Percentiles rank a stretch among this genome's conserved stretches.
Conservation (phyloP, 2,888 invertebrate species). For the Andrena trimmerana region DNA sequence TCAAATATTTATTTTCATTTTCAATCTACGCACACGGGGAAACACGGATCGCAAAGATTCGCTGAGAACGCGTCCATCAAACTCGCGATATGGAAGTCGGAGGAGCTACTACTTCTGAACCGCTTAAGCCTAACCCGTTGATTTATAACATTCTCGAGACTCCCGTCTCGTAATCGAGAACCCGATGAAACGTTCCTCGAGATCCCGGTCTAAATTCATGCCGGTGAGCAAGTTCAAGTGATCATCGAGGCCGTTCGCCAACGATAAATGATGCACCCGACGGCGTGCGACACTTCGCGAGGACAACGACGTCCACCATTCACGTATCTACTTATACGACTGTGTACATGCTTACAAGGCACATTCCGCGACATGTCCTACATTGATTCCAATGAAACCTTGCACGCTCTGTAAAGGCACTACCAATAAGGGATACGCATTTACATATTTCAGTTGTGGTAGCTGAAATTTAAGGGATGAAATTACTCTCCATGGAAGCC, state of each 20-base stretch:
- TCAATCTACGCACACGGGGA: neutral
- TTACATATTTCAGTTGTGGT: no score
- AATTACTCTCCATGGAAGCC: no score
- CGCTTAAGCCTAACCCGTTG: neutral
- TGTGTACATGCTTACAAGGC: no score
- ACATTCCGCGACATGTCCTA: no score
- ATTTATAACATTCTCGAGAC: neutral
- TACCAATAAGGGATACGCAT: no score
- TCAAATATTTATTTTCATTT: no score
- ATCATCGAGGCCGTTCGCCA: slow-evolving; percentile 25
- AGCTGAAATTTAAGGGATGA: no score
- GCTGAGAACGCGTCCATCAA: neutral
- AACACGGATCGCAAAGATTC: neutral
- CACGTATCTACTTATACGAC: slow-evolving; percentile 15
- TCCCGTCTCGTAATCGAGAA: neutral
- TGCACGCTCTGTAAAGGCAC: no score
- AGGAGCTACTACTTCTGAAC: neutral
- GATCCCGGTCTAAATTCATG: slow-evolving; percentile 1
- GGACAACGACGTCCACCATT: neutral
- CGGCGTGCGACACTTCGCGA: slow-evolving; percentile 5
- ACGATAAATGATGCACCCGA: slow-evolving; percentile 17
- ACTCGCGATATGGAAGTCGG: neutral
- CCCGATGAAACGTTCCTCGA: neutral
- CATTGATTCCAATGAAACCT: no score
- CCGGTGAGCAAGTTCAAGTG: neutral